Base-by-base conservation (phyloP, 2,797 vertebrate genomes). In the Gambelia wislizenii region DNA sequence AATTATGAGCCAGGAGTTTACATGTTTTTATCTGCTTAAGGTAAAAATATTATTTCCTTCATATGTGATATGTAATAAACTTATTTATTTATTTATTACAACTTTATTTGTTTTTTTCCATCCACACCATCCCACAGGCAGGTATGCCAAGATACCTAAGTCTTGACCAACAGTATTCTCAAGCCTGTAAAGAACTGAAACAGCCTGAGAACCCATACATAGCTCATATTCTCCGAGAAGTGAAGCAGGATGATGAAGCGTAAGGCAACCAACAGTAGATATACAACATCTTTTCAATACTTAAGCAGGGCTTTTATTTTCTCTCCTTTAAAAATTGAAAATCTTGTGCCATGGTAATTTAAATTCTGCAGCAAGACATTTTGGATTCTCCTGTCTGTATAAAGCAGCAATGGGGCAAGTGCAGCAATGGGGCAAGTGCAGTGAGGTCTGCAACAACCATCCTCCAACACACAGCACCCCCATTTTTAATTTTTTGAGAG, bases 151-250 rank as follows among this genome's bases (percentile, higher is more conserved):
- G 79, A 87, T 2, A 0, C 33, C 54, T 75, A n/a, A 91, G 74
- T 81, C 94, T 97, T 52, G 88, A 90, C 6, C 69, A 85, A 79
- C 22, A 91, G 44, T 98, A 99, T 84, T 54, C 78, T 42, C 56
- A 56, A 16, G n/a, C 96, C 4, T 98, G 98, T 89, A 72, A 84
- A 30, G 89, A 97, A 80, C 20, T 95, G 1, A 64, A 89, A 6
- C 93, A 95, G 22, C 86, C 94, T 82, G 82, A 89, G 52, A 98
- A 98, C 67, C 89, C 94, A 2, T 96, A 95, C 42, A n/a, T 99
- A 92, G 84, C 92, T 56, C 85, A 64, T 0, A 89, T 94, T 82
- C 94, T 99, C 42, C 79, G 92, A 79, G 93, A 96, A 84, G 87
- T 92, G 0, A 85, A 96, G 36, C 85, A 86, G 90, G 77, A 88